Evolutionary conservation across 2,113 vertebrate genomes (phyloP).

Genomic region (Eublepharis macularius): DNA sequence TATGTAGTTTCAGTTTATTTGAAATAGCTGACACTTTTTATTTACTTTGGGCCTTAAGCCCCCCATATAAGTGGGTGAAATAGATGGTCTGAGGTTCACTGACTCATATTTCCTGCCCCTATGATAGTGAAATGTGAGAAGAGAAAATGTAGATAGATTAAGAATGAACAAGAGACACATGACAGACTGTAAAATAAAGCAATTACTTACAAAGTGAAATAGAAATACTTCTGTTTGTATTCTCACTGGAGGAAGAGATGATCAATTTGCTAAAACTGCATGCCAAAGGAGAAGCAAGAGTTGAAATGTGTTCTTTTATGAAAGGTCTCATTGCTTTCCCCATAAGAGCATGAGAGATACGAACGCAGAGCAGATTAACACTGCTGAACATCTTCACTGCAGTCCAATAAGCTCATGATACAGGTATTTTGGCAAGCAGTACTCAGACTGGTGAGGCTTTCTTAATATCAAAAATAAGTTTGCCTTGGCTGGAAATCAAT

Average conservation of each 20-base stretch:
- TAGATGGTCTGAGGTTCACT: slow-evolving; percentile 52
- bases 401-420: not conserved
- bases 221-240: slow-evolving; percentile 26
- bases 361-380: slow-evolving; percentile 3
- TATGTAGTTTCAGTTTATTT: slow-evolving; percentile 65
- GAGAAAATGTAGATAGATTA: slow-evolving; percentile 55
- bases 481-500: not conserved
- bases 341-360: slow-evolving; percentile 16
- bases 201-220: slow-evolving; percentile 30
- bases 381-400: not conserved
- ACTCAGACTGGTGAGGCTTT: not conserved
- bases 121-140: slow-evolving; percentile 48
- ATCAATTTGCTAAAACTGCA: slow-evolving; percentile 25
- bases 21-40: slow-evolving; percentile 67
- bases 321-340: slow-evolving; percentile 1
- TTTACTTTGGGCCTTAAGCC: slow-evolving; percentile 48
- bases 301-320: slow-evolving; percentile 32
- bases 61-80: slow-evolving; percentile 45
- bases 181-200: slow-evolving; percentile 52
- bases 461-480: not conserved
- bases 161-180: slow-evolving; percentile 48
- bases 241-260: slow-evolving; percentile 12
- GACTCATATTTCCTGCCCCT: slow-evolving; percentile 60
- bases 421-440: not conserved
- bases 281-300: slow-evolving; percentile 12